A percentile compares a stretch with the other conserved stretches of the same genome.
Conservation (phyloP, 2,113 vertebrate species). For the Otus sunia region DNA sequence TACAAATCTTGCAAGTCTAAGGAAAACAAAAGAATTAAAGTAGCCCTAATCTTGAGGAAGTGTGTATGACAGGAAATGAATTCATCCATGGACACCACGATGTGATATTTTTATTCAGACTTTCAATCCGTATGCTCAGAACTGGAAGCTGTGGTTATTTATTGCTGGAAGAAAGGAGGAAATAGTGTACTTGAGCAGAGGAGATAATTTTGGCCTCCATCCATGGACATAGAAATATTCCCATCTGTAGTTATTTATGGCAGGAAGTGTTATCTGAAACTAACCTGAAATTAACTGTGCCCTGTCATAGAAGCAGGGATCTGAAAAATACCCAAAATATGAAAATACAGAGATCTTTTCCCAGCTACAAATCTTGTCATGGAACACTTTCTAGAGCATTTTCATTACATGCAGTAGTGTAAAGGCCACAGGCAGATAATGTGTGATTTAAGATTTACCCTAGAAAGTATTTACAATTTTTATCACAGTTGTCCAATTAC, state of each 20-base stretch:
- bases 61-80: neutral
- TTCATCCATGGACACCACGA: neutral
- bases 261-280: neutral
- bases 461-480: neutral
- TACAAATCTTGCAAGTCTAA: neutral
- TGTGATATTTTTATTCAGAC: neutral
- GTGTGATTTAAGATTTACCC: neutral
- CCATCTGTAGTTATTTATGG: neutral
- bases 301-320: neutral
- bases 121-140: neutral
- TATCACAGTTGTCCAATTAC: neutral
- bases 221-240: neutral
- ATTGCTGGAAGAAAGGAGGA: conserved; percentile 1
- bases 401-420: neutral
- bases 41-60: neutral
- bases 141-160: neutral
- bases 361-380: neutral
- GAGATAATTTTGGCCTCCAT: neutral
- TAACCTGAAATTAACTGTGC: neutral
- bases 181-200: neutral
- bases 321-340: neutral
- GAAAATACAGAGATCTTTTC: neutral
- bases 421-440: neutral
- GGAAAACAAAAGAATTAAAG: neutral
- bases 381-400: neutral